Evolutionary conservation across 2,797 vertebrate species (phyloP), one percentile per base, ranked within the genome.

Genomic region (Girardinus metallicus): DNA sequence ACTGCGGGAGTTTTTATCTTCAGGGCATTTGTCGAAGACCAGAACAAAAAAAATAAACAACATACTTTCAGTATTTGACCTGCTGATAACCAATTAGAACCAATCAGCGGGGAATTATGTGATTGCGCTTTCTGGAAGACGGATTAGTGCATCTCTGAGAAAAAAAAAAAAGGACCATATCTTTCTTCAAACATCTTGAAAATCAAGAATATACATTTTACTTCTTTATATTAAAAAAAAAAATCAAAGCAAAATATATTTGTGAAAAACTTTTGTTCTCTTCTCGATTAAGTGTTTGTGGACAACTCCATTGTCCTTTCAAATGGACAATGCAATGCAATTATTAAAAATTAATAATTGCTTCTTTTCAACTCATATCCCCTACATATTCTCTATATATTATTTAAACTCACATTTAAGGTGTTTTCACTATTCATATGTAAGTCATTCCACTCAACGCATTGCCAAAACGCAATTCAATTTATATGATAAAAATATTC

Each of bases 401-500:
- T 81, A 81, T 85, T 84, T 68, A 83, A 60, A 77, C 73, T 78
- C 44, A 80, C 71, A 83, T 78, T 62, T 85, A 77, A 68, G 10
- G 12, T 21, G 0, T 68, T 81, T 80, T 80, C 74, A 82, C 77
- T 86, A 82, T 89, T 88, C 44, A 82, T 81, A 60, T 29, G 46
- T 13, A 74, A 72, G 43, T 51, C 7, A 39, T 80, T 68, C 66
- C 0, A 0, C 55, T 18, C 13, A 70, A 79, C 11, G 0, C 74
- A 74, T 55, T 77, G 64, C 66, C 78, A 79, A 84, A 60, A 75
- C 84, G 85, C 51, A 21, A 18, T 77, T 86, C 70, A 72, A 12
- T 80, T 87, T 74, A 74, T 64, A 64, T 66, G 74, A 85, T 82
- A 76, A 79, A 91, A 89, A 87, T 73, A 85, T 82, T 71, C 29